Base-by-base conservation (phyloP, 2,888 invertebrate species). In the Perithous albicinctus region DNA sequence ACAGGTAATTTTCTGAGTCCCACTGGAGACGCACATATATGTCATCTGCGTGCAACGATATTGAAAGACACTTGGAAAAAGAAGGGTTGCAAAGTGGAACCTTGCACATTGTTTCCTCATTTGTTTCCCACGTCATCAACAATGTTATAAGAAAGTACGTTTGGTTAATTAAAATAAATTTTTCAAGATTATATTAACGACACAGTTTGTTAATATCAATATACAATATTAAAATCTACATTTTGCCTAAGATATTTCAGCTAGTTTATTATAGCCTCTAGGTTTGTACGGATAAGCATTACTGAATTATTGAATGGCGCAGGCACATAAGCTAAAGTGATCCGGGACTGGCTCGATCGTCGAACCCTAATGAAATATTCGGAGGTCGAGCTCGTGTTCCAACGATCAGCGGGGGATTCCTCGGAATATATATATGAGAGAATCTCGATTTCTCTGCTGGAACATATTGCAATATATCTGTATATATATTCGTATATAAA, bases 1-100 rank as follows among this genome's bases (percentile, higher is more conserved):
- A 81, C 80, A 77, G 80, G 80, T 81, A 73, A 77, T 67, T 67
- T 73, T 77, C 20, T 72, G 20, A 35, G 43, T 56, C 51, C 29
- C 18, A n/a, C 15, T 66, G 26, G 5, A 32, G 18, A 8, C 5
- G 29, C 29, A 18, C 18, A 10, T 26, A 48, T 10, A 61, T 61
- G 8, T 66, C 18, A 32, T n/a, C 29, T 32, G 2, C 10, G 5
- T 23, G 29, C 46, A 12, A 18, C 12, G 23, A 48, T n/a, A n/a
- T n/a, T n/a, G 59, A 61, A 61, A 32, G 64, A 15, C 32, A 18
- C 7, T 3, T n/a, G 15, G 41, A 61, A 41, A 38, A 38, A 59
- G 5, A 8, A 20, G 6, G 29, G 5, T n/a, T n/a, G n/a, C n/a
- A n/a, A n/a, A n/a, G n/a, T n/a, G n/a, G n/a, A n/a, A n/a, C n/a